These are phyloP conservation scores for Melanerpes aurifrons DNA, from an alignment of 2,113 vertebrate genomes.

Conservation along the genomic window DNA sequence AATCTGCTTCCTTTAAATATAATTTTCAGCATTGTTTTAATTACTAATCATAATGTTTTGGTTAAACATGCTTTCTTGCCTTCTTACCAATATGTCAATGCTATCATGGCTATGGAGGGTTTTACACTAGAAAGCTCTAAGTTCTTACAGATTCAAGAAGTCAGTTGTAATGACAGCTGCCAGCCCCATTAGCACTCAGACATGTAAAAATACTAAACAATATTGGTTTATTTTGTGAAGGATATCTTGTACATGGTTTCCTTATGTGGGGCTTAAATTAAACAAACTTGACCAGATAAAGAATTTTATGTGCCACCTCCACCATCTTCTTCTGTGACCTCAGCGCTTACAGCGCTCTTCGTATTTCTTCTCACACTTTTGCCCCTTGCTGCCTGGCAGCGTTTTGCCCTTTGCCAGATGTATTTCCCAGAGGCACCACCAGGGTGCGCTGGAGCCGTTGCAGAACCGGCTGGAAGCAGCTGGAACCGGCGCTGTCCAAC, in stretches of 20 bases:
- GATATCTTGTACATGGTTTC: neutral
- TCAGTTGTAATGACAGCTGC: neutral
- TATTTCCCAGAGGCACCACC: neutral
- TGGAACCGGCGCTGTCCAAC: neutral
- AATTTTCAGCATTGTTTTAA: neutral
- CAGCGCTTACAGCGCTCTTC: accelerated
- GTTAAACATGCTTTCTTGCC: neutral
- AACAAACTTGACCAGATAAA: neutral
- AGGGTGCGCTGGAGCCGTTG: neutral
- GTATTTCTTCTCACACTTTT: neutral
- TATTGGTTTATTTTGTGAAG: neutral
- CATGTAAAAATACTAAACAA: neutral
- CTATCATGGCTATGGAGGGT: neutral
- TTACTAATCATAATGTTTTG: neutral
- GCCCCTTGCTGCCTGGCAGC: neutral
- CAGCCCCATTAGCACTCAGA: neutral
- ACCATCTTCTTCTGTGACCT: no score
- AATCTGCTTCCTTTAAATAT: neutral
- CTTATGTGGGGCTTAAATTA: neutral
- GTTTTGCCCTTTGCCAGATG: neutral
- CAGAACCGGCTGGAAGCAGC: neutral
- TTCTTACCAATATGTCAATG: neutral
- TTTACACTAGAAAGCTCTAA: neutral
- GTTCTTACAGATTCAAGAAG: neutral
- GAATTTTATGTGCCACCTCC: no score